Conservation (phyloP, 2,113 vertebrate species). For the Lethenteron camtschaticum region DNA sequence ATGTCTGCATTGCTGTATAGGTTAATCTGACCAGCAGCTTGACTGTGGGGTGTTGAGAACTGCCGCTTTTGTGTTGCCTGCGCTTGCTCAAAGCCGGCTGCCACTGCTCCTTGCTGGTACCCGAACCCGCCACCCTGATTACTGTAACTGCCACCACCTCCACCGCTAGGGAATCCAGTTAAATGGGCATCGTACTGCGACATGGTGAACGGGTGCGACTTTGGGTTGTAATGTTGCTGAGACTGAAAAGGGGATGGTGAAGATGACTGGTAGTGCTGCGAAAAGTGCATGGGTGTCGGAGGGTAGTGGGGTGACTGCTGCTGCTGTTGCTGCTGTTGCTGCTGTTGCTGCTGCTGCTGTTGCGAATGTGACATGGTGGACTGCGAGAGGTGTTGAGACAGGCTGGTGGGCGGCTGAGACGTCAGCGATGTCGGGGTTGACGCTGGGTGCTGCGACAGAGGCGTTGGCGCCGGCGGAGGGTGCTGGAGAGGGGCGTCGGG, state of each 20-base stretch:
- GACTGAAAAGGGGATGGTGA: slow-evolving; percentile 33
- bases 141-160: slow-evolving; percentile 32
- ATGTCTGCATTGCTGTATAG: slow-evolving; percentile 64
- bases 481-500: slow-evolving; percentile 3
- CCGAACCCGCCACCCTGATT: slow-evolving; percentile 24
- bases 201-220: slow-evolving; percentile 49
- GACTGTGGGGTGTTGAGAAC: slow-evolving; percentile 40
- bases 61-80: slow-evolving; percentile 18
- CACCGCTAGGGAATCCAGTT: slow-evolving; percentile 30
- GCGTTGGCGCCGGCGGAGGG: neutral
- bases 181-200: slow-evolving; percentile 44
- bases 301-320: slow-evolving; percentile 23
- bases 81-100: slow-evolving; percentile 40
- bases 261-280: slow-evolving; percentile 52
- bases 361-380: neutral
- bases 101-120: slow-evolving; percentile 31
- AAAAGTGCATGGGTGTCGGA: slow-evolving; percentile 47
- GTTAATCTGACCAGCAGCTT: slow-evolving; percentile 64
- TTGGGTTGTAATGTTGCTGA: slow-evolving; percentile 44
- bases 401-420: too few relatives aligned
- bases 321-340: slow-evolving; percentile 5
- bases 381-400: too few relatives aligned
- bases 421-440: too few relatives aligned
- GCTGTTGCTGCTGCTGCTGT: neutral
- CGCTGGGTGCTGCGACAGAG: slow-evolving; percentile 1